Base-by-base conservation (phyloP, 2,888 invertebrate genomes). In the Pterostichus niger region DNA sequence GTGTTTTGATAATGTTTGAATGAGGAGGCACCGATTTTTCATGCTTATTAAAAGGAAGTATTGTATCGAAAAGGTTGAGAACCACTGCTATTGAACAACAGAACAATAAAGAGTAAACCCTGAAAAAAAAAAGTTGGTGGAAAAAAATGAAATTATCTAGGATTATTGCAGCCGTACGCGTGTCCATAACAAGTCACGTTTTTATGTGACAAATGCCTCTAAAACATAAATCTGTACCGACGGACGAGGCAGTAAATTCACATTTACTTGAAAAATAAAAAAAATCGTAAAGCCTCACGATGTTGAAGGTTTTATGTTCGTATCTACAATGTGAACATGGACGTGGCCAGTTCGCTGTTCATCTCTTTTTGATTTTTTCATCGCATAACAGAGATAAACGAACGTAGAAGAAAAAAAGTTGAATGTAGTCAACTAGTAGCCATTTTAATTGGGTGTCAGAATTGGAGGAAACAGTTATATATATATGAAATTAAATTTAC, bases 191-290 rank as follows among this genome's bases (percentile, higher is more conserved):
- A 64, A 71, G 40, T 71, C 40, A 71, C 68, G 44, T 71, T 71
- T 71, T 71, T 71, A 71, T 71, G 68, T 71, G 68, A 71, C 68
- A 71, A 71, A 71, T 40, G 68, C 44, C 44, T 44, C 44, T 9
- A 71, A 40, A 15, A 44, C 44, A 71, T 71, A 71, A 71, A 71
- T 71, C 68, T 11, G 24, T 44, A 71, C 68, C 68, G 44, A 44
- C 68, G 68, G 44, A 44, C 68, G 44, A 9, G 44, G 64, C 64
- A 71, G 68, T 71, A 71, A 71, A 71, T 71, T 71, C 68, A 71
- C 44, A 71, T 71, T 71, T 71, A 71, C 68, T 71, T 71, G 68
- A 71, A 71, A 71, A 71, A 71, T 71, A 71, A 71, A 71, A 68
- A 24, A 71, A 71, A 71, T 17, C 68, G 40, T 71, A 71, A 71